Percentiles rank a stretch among this genome's conserved stretches.
Evolutionary conservation across 2,888 invertebrate genomes (phyloP).

Genomic region (Tryphoninae sp.): DNA sequence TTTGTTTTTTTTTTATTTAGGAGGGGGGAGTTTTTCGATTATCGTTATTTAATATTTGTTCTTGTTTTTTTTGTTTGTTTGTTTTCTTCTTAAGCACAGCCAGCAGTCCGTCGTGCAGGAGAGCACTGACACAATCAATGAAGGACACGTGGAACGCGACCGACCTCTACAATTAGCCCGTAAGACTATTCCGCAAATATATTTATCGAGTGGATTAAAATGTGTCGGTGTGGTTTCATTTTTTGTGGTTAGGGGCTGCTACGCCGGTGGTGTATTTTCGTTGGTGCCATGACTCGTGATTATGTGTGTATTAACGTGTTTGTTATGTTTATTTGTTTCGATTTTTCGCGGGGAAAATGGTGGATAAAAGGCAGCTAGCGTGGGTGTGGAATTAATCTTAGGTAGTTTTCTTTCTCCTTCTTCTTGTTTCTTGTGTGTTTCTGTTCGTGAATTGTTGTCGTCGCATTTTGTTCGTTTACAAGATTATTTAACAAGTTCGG

Average conservation of each 20-base stretch:
- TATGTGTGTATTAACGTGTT: slow-evolving; percentile 12
- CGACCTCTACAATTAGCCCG: slow-evolving; percentile 30
- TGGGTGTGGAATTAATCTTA: slow-evolving; percentile 54
- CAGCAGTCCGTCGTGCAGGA: slow-evolving; percentile 25
- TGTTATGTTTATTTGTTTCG: slow-evolving; percentile 6
- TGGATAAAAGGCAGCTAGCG: slow-evolving; percentile 68
- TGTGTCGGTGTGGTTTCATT: background rate
- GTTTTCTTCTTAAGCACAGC: slow-evolving; percentile 43
- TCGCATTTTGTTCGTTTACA: slow-evolving; percentile 14
- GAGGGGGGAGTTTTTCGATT: background rate
- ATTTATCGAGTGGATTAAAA: slow-evolving; percentile 36
- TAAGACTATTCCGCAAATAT: slow-evolving; percentile 41
- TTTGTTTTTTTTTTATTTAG: background rate
- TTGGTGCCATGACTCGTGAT: slow-evolving; percentile 24
- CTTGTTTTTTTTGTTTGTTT: slow-evolving; percentile 18
- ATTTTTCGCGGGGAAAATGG: slow-evolving; percentile 42
- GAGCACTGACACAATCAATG: slow-evolving; percentile 10
- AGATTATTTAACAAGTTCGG: slow-evolving; percentile 27
- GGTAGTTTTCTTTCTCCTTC: background rate
- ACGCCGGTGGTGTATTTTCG: slow-evolving; percentile 16
- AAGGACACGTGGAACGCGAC: slow-evolving; percentile 36
- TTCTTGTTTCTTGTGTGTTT: background rate
- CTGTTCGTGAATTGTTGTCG: slow-evolving; percentile 30
- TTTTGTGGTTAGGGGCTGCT: slow-evolving; percentile 20
- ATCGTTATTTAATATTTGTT: slow-evolving; percentile 14